Conservation (phyloP, 2,797 vertebrate species). For the Erpetoichthys calabaricus region DNA sequence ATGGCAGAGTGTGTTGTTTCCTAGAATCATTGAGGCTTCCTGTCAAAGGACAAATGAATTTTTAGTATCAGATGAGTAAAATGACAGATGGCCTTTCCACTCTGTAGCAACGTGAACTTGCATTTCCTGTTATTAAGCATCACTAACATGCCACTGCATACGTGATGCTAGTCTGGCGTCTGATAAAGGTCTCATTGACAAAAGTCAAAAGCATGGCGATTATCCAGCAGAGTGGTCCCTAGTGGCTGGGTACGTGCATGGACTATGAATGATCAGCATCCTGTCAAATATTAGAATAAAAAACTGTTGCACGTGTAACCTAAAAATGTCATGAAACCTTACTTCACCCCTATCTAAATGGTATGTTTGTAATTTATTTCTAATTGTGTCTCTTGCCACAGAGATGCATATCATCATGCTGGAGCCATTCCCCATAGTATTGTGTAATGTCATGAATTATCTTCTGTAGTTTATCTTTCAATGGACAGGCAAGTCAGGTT, state of each 20-base stretch:
- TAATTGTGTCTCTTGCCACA: too few relatives aligned
- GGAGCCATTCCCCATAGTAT: constrained; percentile 1
- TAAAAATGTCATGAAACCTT: constrained; percentile 15
- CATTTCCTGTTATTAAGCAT: background rate
- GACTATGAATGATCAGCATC: constrained; percentile 16
- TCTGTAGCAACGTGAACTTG: background rate
- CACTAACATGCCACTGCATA: constrained; percentile 1
- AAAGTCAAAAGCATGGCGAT: background rate
- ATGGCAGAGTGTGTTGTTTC: too few relatives aligned
- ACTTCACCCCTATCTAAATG: too few relatives aligned
- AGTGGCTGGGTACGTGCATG: constrained; percentile 13
- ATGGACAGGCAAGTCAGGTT: background rate
- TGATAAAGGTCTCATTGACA: background rate
- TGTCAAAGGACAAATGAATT: too few relatives aligned
- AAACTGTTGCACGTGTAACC: constrained; percentile 21
- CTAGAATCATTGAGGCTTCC: too few relatives aligned
- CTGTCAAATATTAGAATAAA: constrained; percentile 26
- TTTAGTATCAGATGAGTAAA: too few relatives aligned
- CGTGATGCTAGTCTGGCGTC: constrained; percentile 1
- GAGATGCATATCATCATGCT: background rate
- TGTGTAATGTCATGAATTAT: constrained; percentile 7
- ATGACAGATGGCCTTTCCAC: too few relatives aligned
- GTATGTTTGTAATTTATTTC: too few relatives aligned
- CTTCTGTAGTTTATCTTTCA: constrained; percentile 12
- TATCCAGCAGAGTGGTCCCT: background rate